Conservation (phyloP, 2,797 vertebrate species). For the Scomberomorus guttatus region DNA sequence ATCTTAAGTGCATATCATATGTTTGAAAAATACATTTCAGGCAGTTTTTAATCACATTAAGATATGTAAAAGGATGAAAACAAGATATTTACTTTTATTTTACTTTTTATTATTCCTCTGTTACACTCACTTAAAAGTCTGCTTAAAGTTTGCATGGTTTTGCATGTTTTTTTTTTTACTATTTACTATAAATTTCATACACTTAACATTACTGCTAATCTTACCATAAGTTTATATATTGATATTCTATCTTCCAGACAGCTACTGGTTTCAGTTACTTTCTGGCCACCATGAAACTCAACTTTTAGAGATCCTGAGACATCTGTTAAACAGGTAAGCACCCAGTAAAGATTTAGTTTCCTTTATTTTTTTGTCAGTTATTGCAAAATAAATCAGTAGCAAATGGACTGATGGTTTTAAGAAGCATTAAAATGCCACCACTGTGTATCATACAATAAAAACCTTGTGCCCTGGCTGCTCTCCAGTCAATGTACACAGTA, state of each 20-base stretch:
- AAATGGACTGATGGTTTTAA: no score
- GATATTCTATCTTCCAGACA: no score
- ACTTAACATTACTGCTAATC: not conserved
- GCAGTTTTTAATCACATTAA: no score
- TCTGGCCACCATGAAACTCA: not conserved
- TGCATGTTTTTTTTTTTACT: not conserved
- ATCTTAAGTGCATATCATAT: not conserved
- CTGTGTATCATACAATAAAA: no score
- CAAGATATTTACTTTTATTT: not conserved
- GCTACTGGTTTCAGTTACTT: not conserved
- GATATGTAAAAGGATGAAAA: not conserved
- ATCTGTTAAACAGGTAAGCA: not conserved
- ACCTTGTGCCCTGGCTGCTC: no score
- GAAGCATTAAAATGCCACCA: no score
- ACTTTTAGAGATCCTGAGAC: slow-evolving; percentile 2
- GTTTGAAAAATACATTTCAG: not conserved
- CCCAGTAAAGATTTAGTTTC: not conserved
- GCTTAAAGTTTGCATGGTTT: not conserved
- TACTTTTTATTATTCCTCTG: not conserved
- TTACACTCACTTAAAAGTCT: slow-evolving; percentile 2
- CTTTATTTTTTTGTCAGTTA: no score
- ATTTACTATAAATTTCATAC: not conserved
- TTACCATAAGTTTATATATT: not conserved
- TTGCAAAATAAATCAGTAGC: no score
- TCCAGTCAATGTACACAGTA: no score